phyloP scores from a whole-genome alignment of 2,797 vertebrate genomes.

The Basileuterus tristriatus region DNA sequence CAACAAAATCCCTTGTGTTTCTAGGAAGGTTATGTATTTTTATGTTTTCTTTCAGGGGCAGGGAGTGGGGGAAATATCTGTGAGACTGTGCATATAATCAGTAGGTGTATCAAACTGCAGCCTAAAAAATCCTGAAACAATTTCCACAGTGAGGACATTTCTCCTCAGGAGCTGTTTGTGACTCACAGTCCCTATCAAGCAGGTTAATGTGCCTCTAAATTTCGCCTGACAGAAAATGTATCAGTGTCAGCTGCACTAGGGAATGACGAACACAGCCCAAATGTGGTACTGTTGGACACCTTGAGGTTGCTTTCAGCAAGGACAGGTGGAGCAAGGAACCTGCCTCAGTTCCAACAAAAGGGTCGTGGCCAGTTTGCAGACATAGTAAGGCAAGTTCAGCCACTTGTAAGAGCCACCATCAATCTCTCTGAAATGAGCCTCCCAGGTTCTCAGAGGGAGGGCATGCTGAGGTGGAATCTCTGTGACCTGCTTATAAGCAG shows the following conservation, averaged over 20 bases:
- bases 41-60: accelerated
- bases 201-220: conserved; percentile 64
- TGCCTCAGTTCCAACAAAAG: not conserved
- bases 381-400: not conserved
- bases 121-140: not conserved
- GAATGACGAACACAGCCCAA: not conserved
- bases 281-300: not conserved
- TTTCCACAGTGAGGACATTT: conserved; percentile 29
- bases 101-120: not conserved
- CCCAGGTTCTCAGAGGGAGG: not conserved
- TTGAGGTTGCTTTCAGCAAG: not conserved
- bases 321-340: not conserved
- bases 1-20: not conserved
- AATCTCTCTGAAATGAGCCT: conserved; percentile 8
- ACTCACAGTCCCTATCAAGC: conserved; percentile 55
- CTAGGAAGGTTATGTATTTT: not conserved
- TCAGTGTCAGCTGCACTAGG: conserved; percentile 21
- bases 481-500: not conserved
- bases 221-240: conserved; percentile 49
- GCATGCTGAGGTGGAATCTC: not conserved
- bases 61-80: not conserved
- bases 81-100: not conserved
- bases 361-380: not conserved
- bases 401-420: not conserved
- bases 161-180: conserved; percentile 45